Conservation (phyloP, 2,797 vertebrate species). For the Lates japonicus region DNA sequence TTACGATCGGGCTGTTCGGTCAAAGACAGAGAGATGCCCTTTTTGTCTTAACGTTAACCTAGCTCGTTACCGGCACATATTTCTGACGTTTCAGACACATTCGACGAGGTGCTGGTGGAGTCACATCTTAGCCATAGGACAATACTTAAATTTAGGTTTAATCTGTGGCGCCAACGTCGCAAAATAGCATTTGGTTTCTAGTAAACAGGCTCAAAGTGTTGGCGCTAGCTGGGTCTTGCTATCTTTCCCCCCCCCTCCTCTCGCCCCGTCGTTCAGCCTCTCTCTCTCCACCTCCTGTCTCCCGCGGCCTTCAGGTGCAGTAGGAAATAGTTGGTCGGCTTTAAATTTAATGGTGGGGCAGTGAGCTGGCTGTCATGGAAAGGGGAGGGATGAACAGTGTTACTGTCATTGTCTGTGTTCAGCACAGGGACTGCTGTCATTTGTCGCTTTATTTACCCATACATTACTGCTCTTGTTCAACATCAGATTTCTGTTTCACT, state of each 20-base stretch:
- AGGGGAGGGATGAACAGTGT: background rate
- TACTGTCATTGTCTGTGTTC: background rate
- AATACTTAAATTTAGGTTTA: background rate
- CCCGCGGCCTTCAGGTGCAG: conserved; percentile 52
- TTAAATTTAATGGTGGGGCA: too few relatives aligned
- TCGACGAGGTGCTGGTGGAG: background rate
- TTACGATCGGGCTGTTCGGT: conserved; percentile 28
- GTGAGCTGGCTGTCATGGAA: background rate
- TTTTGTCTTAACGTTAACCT: conserved; percentile 42
- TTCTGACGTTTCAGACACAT: background rate
- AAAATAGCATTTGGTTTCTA: background rate
- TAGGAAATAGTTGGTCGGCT: conserved; percentile 40
- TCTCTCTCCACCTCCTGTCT: conserved; percentile 44
- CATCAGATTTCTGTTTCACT: background rate
- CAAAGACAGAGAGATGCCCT: conserved; percentile 46
- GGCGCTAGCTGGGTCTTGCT: conserved; percentile 35
- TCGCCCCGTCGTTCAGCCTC: conserved; percentile 32
- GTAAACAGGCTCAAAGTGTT: conserved; percentile 25
- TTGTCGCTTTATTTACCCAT: background rate
- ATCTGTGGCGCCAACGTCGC: background rate
- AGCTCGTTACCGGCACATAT: conserved; percentile 35
- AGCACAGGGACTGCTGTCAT: background rate
- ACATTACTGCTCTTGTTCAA: background rate
- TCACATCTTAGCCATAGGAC: conserved; percentile 20
- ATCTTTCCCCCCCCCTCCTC: background rate